Conservation (phyloP, 1,140 invertebrate species). For the Atta colombica region DNA sequence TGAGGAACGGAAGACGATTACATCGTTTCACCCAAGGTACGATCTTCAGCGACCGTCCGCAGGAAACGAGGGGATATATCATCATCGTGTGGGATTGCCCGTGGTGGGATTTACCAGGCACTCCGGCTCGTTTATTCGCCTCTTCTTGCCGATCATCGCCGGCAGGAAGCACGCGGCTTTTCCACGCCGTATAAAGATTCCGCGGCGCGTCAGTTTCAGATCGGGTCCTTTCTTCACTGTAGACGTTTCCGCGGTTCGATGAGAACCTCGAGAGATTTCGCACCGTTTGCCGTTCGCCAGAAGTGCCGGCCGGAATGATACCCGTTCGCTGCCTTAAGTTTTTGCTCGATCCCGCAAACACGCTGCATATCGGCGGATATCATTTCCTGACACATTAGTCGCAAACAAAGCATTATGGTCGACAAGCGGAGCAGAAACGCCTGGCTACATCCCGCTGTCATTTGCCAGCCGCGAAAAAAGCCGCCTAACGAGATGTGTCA, state of each 20-base stretch:
- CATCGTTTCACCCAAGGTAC: constrained; percentile 68
- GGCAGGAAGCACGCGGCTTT: constrained; percentile 68
- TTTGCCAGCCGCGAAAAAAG: not conserved
- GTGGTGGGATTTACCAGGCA: constrained; percentile 29
- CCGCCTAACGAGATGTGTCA: not conserved
- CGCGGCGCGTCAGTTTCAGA: not conserved
- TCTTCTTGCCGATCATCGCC: constrained; percentile 64
- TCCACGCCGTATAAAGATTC: constrained; percentile 49
- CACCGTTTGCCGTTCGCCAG: constrained; percentile 11
- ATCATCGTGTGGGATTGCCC: constrained; percentile 60
- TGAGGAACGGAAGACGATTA: constrained; percentile 67
- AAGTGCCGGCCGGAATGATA: constrained; percentile 39
- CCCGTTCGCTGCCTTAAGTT: constrained; percentile 6
- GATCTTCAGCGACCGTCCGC: constrained; percentile 65
- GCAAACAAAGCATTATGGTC: not conserved
- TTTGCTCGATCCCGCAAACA: constrained; percentile 17
- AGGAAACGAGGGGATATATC: constrained; percentile 67
- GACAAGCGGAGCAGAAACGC: constrained; percentile 7
- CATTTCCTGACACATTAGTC: constrained; percentile 7
- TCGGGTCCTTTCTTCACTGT: constrained; percentile 31
- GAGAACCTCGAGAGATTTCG: constrained; percentile 35
- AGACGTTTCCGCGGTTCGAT: constrained; percentile 26
- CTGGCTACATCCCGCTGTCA: not conserved
- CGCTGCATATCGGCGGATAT: constrained; percentile 30
- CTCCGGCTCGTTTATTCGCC: constrained; percentile 50